Base-by-base conservation (phyloP, 2,113 vertebrate genomes). In the Zapus hudsonius region DNA sequence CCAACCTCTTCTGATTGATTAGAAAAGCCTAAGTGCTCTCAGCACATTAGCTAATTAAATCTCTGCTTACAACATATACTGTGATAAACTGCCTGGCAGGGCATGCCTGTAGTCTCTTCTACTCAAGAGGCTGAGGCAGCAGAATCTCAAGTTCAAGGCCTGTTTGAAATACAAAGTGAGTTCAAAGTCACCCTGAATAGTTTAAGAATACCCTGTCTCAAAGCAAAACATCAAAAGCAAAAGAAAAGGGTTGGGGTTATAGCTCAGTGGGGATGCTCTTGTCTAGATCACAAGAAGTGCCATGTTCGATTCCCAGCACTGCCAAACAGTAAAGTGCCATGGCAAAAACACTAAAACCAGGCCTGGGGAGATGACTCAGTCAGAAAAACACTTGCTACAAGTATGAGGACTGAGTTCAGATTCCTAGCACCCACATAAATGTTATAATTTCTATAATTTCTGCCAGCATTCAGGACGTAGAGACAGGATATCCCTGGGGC, bases 21-120 rank as follows among this genome's bases (percentile, higher is more conserved):
- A 67, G 40, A 69, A 78, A 73, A 59, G 20, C 20, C 4, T 36
- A 82, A 78, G n/a, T 85, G 64, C 22, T 67, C 64, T 72, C 25
- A 86, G 84, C 31, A 78, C 61, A 72, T 52, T 70, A 74, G 73
- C 64, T 84, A 87, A 72, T 47, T 80, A 59, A 86, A 83, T 57
- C 22, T 61, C 72, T 70, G 69, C 20, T 80, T 61, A 84, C 12
- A 75, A 70, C 79, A 82, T 72, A n/a, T 55, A 52, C 20, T 67
- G 7, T 82, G 22, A 72, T 59, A 63, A 81, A 38, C 19, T 38
- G 19, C 29, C 59, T 63, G 38, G 12, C 29, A 1, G 59, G 17
- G 10, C 36, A 31, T 25, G 36, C 27, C 57, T 81, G 16, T n/a
- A 16, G 19, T 42, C 25, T 36, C 59, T 42, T 38, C 16, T 12